phyloP scores from a whole-genome alignment of 1,140 invertebrate species.

The Nomia melanderi region DNA sequence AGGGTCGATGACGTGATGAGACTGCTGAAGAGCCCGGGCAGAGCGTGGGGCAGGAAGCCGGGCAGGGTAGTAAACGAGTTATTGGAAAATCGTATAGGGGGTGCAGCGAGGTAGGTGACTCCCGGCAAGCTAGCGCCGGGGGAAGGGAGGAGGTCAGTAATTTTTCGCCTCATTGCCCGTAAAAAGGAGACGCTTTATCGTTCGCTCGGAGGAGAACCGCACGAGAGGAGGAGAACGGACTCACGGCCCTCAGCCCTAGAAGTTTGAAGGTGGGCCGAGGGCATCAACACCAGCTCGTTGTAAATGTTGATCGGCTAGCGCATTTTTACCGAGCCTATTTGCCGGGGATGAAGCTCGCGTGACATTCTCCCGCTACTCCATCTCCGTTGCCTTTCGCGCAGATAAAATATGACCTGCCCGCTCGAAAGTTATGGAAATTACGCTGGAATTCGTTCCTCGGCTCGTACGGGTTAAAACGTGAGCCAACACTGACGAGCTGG shows the following conservation, averaged over 20 bases:
- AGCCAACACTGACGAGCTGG: too few relatives aligned
- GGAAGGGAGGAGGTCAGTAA: constrained; percentile 51
- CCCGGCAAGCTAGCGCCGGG: constrained; percentile 1
- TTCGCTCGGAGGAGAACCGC: constrained; percentile 16
- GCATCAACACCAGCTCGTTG: constrained; percentile 53
- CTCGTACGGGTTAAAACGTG: not conserved
- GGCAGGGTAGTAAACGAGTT: constrained; percentile 54
- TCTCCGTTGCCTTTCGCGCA: not conserved
- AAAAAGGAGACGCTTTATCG: constrained; percentile 65
- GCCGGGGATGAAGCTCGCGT: constrained; percentile 50
- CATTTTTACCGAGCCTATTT: constrained; percentile 62
- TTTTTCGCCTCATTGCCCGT: constrained; percentile 66
- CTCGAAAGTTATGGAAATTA: constrained; percentile 29
- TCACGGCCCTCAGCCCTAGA: constrained; percentile 31
- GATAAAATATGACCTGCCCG: constrained; percentile 40
- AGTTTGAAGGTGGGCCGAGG: constrained; percentile 19
- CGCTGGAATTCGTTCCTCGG: not conserved
- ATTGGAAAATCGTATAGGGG: constrained; percentile 65
- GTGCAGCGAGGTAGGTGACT: constrained; percentile 35
- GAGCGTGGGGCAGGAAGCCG: constrained; percentile 9
- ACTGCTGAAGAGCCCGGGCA: constrained; percentile 32
- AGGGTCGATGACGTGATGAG: constrained; percentile 53
- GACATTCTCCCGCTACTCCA: constrained; percentile 24
- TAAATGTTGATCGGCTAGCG: constrained; percentile 59
- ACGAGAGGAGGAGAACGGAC: constrained; percentile 21